Percentiles rank a stretch among this genome's conserved stretches.
Conservation (phyloP, 2,113 vertebrate genomes). For the Origma solitaria region DNA sequence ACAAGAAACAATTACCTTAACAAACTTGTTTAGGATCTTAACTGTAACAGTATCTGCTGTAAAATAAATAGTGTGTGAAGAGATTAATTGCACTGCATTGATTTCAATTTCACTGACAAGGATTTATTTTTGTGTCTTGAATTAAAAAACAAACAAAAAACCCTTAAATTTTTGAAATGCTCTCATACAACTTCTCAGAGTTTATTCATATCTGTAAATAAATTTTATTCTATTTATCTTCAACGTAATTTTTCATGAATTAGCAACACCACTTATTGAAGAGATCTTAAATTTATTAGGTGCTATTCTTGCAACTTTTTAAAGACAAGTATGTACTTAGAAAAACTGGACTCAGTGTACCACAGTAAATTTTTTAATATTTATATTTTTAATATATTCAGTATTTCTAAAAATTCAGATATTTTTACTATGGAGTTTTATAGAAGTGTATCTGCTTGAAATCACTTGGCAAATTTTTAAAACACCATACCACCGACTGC, state of each 20-base stretch:
- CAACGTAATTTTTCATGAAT: not conserved
- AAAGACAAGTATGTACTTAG: not conserved
- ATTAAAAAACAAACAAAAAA: not conserved
- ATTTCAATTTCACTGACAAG: not conserved
- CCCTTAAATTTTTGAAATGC: not conserved
- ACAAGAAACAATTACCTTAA: not conserved
- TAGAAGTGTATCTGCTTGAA: not conserved
- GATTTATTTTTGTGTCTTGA: not conserved
- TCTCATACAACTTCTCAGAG: not conserved
- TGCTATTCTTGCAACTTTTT: not conserved
- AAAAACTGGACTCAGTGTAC: not conserved
- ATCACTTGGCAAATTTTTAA: not conserved
- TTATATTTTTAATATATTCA: not conserved
- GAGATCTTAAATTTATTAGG: not conserved
- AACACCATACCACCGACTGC: not conserved
- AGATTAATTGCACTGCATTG: not conserved
- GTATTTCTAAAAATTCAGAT: not conserved
- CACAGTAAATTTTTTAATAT: not conserved
- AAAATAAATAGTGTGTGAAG: not conserved
- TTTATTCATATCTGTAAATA: not conserved
- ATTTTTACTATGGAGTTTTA: not conserved
- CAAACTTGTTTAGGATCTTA: not conserved
- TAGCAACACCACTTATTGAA: not conserved
- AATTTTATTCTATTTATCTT: not conserved
- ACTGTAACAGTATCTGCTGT: not conserved